phyloP scores from a whole-genome alignment of 2,888 invertebrate genomes.

The Xestia rhomboidea region DNA sequence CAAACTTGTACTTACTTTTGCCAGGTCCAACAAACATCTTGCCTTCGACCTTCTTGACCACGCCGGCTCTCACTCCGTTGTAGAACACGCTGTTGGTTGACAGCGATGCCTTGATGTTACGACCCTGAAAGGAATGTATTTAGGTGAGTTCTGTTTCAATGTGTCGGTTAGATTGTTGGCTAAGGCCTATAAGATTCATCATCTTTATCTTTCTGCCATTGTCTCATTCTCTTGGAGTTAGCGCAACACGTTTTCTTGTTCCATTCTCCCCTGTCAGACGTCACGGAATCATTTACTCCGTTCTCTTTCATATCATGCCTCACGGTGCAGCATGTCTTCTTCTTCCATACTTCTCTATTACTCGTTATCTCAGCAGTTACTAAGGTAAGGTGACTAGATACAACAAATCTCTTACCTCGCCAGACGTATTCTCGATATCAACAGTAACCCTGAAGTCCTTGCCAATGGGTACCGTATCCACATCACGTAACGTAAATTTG shows the following conservation, averaged over 20 bases:
- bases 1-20: constrained; percentile 87
- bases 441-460: constrained; percentile 92
- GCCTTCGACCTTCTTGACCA: constrained; percentile 93
- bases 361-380: neutral
- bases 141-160: neutral
- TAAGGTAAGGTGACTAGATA: neutral
- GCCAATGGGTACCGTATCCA: constrained; percentile 93
- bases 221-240: no score
- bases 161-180: neutral
- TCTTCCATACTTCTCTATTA: neutral
- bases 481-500: constrained; percentile 91
- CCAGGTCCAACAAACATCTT: constrained; percentile 92
- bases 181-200: neutral
- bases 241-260: no score
- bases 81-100: constrained; percentile 94
- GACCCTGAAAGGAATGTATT: constrained; percentile 73
- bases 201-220: no score
- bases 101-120: constrained; percentile 92
- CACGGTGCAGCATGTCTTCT: neutral
- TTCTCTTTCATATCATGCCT: no score
- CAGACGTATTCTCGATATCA: constrained; percentile 91
- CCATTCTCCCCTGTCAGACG: no score
- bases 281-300: no score
- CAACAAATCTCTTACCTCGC: constrained; percentile 76
- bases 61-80: constrained; percentile 93